Evolutionary conservation across 2,113 vertebrate genomes (phyloP), one percentile per base, ranked within the genome.

Genomic region (Struthio camelus): DNA sequence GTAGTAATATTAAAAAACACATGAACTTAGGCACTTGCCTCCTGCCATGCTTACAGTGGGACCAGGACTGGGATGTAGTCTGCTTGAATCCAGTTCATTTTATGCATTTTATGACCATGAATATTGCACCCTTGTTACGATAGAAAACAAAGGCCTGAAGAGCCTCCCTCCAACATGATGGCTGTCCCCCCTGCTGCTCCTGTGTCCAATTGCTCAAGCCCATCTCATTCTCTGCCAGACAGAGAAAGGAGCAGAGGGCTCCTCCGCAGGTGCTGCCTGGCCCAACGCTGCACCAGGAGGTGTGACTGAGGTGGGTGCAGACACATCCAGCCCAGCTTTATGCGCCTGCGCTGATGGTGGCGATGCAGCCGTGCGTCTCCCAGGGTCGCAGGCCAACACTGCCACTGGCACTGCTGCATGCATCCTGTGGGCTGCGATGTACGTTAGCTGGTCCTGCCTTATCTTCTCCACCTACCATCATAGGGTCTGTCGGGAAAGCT

Each of bases 191-290:
- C 67, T 36, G 10, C n/a, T 72, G 7, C 42, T 70, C 54, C 44
- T 46, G 34, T 3, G 1, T 24, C 0, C 2, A 42, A 34, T 3
- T 36, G 28, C 1, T 5, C 8, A 72, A 48, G 46, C 46, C 46
- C 46, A 48, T 48, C 46, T 48, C 46, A 18, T 48, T 48, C 46
- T 18, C 46, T 48, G 46, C 6, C 72, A 69, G n/a, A 61, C 59
- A n/a, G 59, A 67, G 34, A 20, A 38, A 66, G 46, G 64, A 56
- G 73, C 48, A 65, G 77, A 58, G 40, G 25, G 30, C 46, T 48
- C 46, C 46, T 19, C 46, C 17, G 18, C 46, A 48, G 46, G 17
- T 48, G 46, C 46, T 19, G 46, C 46, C 46, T 48, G 46, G 46
- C 46, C 46, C 44, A 19, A 9, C 8, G 46, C 46, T 48, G 46